Conservation (phyloP, 1,140 invertebrate species). For the Drosophila ironensis region DNA sequence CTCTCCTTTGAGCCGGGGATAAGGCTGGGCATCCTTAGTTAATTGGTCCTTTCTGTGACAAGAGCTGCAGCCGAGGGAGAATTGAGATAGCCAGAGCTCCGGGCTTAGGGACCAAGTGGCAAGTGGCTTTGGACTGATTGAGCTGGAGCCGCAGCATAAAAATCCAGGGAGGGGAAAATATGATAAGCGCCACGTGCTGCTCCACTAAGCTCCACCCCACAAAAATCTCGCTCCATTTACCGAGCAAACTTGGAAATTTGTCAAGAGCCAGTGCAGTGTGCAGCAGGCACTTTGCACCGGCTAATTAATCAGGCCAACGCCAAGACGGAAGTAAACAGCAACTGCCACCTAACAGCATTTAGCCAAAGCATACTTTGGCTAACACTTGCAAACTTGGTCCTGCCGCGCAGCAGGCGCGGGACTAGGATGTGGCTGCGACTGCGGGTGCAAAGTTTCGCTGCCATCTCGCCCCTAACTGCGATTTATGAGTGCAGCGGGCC, state of each 20-base stretch:
- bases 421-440: neutral
- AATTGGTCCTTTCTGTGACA: slow-evolving; percentile 61
- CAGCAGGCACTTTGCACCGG: slow-evolving; percentile 1
- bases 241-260: slow-evolving; percentile 33
- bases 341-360: slow-evolving; percentile 72
- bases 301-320: slow-evolving; percentile 55
- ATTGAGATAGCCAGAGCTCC: slow-evolving; percentile 22
- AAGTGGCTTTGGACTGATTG: slow-evolving; percentile 34
- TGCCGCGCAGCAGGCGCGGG: slow-evolving; percentile 15
- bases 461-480: slow-evolving; percentile 60
- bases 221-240: slow-evolving; percentile 38
- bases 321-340: slow-evolving; percentile 69
- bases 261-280: neutral
- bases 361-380: slow-evolving; percentile 57
- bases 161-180: slow-evolving; percentile 1
- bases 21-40: slow-evolving; percentile 48
- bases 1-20: slow-evolving; percentile 42
- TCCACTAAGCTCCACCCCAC: neutral
- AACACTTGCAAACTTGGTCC: slow-evolving; percentile 45
- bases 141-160: neutral
- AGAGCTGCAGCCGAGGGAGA: slow-evolving; percentile 8
- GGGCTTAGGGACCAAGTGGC: slow-evolving; percentile 22
- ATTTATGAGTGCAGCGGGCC: slow-evolving; percentile 74
- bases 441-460: slow-evolving; percentile 40
- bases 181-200: slow-evolving; percentile 39